A percentile compares a stretch with the other conserved stretches of the same genome.
phyloP scores from a whole-genome alignment of 2,888 invertebrate genomes.

The Adineta ricciae region DNA sequence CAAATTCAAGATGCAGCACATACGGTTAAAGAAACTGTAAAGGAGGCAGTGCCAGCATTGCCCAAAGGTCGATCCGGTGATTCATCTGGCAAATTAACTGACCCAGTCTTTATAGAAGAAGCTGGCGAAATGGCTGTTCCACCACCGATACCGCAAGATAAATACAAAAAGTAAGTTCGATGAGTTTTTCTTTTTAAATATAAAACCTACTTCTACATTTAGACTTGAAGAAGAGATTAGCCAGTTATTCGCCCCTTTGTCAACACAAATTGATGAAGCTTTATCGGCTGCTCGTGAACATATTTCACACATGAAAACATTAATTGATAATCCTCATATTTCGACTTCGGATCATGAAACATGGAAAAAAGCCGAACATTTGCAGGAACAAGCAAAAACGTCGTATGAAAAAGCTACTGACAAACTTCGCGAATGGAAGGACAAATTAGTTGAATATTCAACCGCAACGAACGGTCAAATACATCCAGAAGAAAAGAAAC shows the following conservation, averaged over 20 bases:
- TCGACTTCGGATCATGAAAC: background rate
- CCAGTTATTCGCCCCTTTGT: background rate
- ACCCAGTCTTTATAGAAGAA: background rate
- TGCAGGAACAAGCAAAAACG: background rate
- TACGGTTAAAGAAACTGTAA: background rate
- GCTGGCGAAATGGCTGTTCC: background rate
- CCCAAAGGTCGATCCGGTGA: background rate
- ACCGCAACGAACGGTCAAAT: background rate
- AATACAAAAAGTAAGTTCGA: background rate
- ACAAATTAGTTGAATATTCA: background rate
- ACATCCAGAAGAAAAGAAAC: background rate
- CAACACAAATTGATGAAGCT: background rate
- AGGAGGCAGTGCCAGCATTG: background rate
- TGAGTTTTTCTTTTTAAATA: no score
- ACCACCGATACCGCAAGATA: background rate
- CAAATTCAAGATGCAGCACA: background rate
- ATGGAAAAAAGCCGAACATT: background rate
- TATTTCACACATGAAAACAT: background rate
- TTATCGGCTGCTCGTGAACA: background rate
- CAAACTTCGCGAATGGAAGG: background rate
- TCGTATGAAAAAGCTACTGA: background rate
- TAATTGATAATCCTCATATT: background rate
- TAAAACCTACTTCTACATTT: background rate
- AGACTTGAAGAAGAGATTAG: background rate
- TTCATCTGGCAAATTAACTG: background rate